Base-by-base conservation (phyloP, 2,797 vertebrate species). In the Garrulus glandarius region DNA sequence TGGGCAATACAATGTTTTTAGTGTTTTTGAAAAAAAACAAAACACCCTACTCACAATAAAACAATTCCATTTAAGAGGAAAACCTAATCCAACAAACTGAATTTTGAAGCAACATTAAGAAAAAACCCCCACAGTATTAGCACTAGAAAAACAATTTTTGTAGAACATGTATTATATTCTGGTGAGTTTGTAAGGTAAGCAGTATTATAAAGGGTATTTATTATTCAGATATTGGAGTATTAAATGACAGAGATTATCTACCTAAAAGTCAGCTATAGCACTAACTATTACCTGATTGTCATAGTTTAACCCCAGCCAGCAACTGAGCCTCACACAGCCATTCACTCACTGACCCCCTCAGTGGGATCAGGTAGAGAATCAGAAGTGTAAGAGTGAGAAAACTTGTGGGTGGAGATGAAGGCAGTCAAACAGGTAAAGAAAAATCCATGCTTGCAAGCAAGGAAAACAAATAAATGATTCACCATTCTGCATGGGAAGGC, bases 21-120 rank as follows among this genome's bases (percentile, higher is more conserved):
- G 11, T 0, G 4, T 26, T 68, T 63, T 41, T 13, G 7, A 1
- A 2, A 5, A 12, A 24, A 39, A 6, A 12, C 24, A 36, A 56
- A 53, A 65, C 77, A 89, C 12, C 7, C 2, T 44, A 67, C 4
- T 60, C 9, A 52, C 9, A 86, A 36, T 50, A 90, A 75, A 90
- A 34, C 5, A 34, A 36, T 37, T 9, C 3, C 20, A 6, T 74
- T 82, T 67, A 46, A 79, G 22, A 69, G 36, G 17, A 71, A 91
- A 86, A 80, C 1, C 15, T 77, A 70, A 55, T 55, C 49, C 41
- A 85, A 44, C 5, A 71, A 47, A 76, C 15, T 53, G 14, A 82
- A 71, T n/a, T 91, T 85, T 65, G 44, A 79, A 80, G 32, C 13
- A 61, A 67, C 7, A 46, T 47, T 32, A 74, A 52, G 5, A 47